Conservation (phyloP, 2,888 invertebrate genomes). For the Adela reaumurella region DNA sequence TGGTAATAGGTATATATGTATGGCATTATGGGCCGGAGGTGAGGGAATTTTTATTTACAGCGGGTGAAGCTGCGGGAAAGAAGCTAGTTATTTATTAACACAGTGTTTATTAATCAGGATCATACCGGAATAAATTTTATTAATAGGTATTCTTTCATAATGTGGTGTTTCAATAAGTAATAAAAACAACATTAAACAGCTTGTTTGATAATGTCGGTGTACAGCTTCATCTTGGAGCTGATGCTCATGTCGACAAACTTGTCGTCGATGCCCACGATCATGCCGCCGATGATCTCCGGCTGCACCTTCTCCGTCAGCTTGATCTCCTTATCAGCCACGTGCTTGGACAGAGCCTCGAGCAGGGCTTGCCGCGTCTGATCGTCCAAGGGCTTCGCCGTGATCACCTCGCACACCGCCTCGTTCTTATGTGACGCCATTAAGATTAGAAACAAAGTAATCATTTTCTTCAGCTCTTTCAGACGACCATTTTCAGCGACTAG, state of each 20-base stretch:
- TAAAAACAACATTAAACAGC: slow-evolving; percentile 15
- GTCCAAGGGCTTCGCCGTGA: slow-evolving; percentile 34
- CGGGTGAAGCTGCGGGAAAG: too few relatives aligned
- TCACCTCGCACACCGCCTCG: slow-evolving; percentile 36
- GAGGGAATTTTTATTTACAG: too few relatives aligned
- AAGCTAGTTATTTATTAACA: too few relatives aligned
- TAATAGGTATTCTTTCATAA: too few relatives aligned
- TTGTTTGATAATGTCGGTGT: slow-evolving; percentile 30
- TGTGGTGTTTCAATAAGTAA: background rate
- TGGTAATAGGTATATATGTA: too few relatives aligned
- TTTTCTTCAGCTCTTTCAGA: slow-evolving; percentile 26
- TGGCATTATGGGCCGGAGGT: too few relatives aligned
- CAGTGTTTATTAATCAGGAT: too few relatives aligned
- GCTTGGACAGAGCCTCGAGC: slow-evolving; percentile 25
- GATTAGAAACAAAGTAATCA: slow-evolving; percentile 27
- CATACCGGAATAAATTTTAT: too few relatives aligned
- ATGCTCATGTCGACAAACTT: slow-evolving; percentile 41
- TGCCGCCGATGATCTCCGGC: slow-evolving; percentile 31
- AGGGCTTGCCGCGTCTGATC: slow-evolving; percentile 19
- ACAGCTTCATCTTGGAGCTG: slow-evolving; percentile 28
- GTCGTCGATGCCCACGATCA: slow-evolving; percentile 38
- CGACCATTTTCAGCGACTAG: slow-evolving; percentile 42
- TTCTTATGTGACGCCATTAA: slow-evolving; percentile 42
- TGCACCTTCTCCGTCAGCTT: slow-evolving; percentile 33
- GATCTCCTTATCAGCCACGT: slow-evolving; percentile 29